Base-by-base conservation (phyloP, 2,113 vertebrate species). In the Reinhardtius hippoglossoides region DNA sequence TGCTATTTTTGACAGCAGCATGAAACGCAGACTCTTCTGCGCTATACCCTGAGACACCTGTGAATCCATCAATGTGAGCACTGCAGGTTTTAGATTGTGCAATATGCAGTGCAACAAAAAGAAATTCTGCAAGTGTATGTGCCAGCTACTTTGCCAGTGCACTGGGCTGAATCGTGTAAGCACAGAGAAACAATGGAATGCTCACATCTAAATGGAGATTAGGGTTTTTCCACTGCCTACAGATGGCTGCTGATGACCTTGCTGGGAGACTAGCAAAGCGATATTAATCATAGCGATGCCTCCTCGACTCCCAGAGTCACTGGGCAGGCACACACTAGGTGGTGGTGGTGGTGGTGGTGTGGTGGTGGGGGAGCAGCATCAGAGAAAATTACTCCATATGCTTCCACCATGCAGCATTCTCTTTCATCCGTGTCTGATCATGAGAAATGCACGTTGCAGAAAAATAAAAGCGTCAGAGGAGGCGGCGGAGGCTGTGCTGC, bases 171-270 rank as follows among this genome's bases (percentile, higher is more conserved):
- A 76, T 76, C 71, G 3, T 75, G 82, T 82, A 40, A 21, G 54
- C 24, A 56, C 44, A 70, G 18, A 67, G 31, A 60, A 86, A 88
- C 71, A 79, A 81, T 61, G 15, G 66, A 56, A 69, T 71, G 71
- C 52, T 80, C 62, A 71, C 46, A 80, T 78, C 66, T 67, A 83
- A 83, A 76, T 86, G 57, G 72, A 74, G 85, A 78, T 82, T 78
- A 76, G 78, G 65, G n/a, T 60, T 68, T 74, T 56, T n/a, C 4
- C 37, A 31, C 55, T 74, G 77, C 76, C 80, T 79, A 63, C 82
- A 91, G 84, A 84, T 88, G 85, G 85, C 65, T 83, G 79, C 72
- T 84, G 80, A 84, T 88, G 86, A 90, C 85, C 82, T 90, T 85
- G 67, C 79, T 86, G 44, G 54, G 68, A 74, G 21, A 74, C 80